These are phyloP conservation scores for Delia radicum DNA, from an alignment of 1,140 invertebrate species.

Conservation along the genomic window DNA sequence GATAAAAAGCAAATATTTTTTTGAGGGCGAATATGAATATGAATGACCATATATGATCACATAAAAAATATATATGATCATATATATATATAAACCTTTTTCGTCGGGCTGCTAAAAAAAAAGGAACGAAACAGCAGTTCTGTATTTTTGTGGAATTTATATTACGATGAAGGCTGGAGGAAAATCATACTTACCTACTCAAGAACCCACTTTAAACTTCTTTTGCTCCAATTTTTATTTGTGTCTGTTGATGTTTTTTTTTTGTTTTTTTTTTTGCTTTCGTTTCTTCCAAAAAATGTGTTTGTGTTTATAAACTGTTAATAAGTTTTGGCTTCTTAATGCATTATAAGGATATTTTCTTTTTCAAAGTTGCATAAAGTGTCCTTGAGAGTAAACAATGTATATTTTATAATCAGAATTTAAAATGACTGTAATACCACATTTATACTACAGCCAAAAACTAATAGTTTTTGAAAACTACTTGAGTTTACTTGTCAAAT, in stretches of 20 bases:
- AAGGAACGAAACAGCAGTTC: neutral
- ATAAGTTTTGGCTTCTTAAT: neutral
- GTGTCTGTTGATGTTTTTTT: neutral
- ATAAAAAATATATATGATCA: too few species aligned
- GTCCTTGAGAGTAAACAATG: neutral
- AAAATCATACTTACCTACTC: too few species aligned
- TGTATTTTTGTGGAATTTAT: neutral
- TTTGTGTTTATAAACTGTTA: neutral
- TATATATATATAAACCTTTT: too few species aligned
- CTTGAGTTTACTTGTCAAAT: too few species aligned
- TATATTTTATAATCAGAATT: neutral
- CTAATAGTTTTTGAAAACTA: too few species aligned
- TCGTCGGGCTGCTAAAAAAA: too few species aligned
- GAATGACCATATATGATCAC: too few species aligned
- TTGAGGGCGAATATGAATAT: too few species aligned
- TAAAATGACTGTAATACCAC: neutral
- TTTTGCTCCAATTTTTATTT: neutral
- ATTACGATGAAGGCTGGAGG: too few species aligned
- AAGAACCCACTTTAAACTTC: neutral
- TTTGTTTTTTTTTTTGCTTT: too few species aligned
- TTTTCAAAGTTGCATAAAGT: neutral
- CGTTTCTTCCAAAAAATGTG: too few species aligned
- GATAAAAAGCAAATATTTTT: too few species aligned
- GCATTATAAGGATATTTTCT: neutral
- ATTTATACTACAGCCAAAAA: neutral